phyloP scores from a whole-genome alignment of 2,113 vertebrate species.

The Calidris pygmaea region DNA sequence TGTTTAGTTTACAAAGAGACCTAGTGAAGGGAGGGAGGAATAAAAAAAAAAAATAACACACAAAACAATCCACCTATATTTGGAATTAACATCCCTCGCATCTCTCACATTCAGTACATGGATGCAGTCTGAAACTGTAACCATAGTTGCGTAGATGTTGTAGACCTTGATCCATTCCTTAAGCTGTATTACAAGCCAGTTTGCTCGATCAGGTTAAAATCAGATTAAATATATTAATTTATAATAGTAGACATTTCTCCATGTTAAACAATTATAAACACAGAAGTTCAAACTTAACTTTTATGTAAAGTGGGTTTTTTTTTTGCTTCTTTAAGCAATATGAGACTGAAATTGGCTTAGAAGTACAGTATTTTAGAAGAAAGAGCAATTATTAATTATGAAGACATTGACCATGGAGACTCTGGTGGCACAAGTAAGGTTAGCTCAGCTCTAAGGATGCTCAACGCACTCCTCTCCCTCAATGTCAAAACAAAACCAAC shows the following conservation, averaged over 20 bases:
- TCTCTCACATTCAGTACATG: neutral
- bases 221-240: neutral
- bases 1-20: neutral
- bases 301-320: neutral
- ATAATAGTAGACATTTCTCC: neutral
- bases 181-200: neutral
- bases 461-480: neutral
- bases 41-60: neutral
- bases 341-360: neutral
- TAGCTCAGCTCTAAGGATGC: neutral
- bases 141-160: conserved; percentile 35
- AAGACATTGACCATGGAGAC: neutral
- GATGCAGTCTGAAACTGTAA: neutral
- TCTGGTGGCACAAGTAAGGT: neutral
- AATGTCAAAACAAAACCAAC: neutral
- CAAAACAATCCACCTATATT: neutral
- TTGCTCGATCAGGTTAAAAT: neutral
- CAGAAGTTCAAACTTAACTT: neutral
- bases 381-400: neutral
- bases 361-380: neutral
- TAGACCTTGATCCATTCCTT: conserved; percentile 44
- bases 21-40: neutral
- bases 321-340: neutral
- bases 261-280: neutral
- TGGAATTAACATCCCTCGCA: neutral